Conservation (phyloP, 2,797 vertebrate genomes). For the Orestias chungarensis region DNA sequence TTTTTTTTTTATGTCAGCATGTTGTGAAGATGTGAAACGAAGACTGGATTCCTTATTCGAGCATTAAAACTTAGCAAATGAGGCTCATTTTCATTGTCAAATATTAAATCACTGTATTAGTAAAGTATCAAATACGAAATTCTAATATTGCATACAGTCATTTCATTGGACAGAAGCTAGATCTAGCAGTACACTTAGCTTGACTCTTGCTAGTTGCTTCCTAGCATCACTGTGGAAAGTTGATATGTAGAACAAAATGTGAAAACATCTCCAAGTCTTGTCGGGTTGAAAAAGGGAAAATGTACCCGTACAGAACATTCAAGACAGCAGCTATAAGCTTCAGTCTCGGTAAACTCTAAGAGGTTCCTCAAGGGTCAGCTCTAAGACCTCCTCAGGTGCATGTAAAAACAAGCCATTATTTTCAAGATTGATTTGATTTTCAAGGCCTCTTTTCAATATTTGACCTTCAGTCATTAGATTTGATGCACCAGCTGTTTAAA, state of each 20-base stretch:
- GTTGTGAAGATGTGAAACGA: background rate
- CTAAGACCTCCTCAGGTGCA: conserved; percentile 10
- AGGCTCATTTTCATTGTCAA: background rate
- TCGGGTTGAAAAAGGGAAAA: background rate
- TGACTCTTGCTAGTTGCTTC: conserved; percentile 20
- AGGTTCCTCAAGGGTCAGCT: conserved; percentile 19
- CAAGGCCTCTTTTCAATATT: background rate
- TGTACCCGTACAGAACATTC: background rate
- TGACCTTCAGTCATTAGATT: background rate
- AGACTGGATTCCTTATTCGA: background rate
- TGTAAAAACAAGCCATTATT: background rate
- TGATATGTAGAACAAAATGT: background rate
- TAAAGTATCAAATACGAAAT: too few species aligned
- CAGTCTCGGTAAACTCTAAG: background rate
- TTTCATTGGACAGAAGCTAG: background rate
- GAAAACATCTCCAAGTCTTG: background rate
- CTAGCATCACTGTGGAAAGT: background rate
- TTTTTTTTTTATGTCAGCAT: background rate
- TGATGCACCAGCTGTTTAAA: background rate
- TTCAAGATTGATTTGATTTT: background rate
- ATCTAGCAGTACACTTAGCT: conserved; percentile 11
- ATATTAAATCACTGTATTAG: background rate
- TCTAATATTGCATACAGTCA: background rate
- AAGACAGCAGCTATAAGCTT: background rate
- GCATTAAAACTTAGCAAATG: background rate